Evolutionary conservation across 2,888 invertebrate species (phyloP), one percentile per base, ranked within the genome.

Genomic region (Ceriagrion tenellum): DNA sequence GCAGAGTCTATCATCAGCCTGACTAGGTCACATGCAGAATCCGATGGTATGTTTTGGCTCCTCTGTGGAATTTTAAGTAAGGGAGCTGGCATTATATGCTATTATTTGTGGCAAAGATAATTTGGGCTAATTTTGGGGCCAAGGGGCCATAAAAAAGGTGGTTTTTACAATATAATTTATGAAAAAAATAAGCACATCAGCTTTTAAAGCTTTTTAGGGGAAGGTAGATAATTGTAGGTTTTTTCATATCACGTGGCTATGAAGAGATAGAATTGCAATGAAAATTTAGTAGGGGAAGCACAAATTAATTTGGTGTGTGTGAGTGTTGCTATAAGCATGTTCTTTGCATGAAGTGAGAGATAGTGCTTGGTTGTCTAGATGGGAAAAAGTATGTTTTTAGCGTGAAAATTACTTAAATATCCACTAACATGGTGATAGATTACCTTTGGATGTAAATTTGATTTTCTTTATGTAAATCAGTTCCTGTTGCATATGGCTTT

Each of bases 1-100:
- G 97, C 97, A 59, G 97, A 97, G 96, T 97, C 97, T 90, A 96
- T 96, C 95, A 95, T 96, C 95, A 96, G 96, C 96, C 93, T 96
- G 95, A 95, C 95, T 95, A 95, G 96, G 23, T 96, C 96, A 81
- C 96, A 96, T 55, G 96, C 96, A 74, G 96, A 95, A 81, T 96
- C 96, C 23, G 96, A 96, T 95, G 95, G 96, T 96, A 96, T 95
- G 96, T 96, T 95, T 30, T 40, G 93, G 47, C 93, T 88, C 63
- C 35, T 55, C 3, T 30, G 35, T 88, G 56, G 56, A 74, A 88
- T 35, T 89, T 55, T 12, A 55, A 89, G 23, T 88, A n/a, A 55
- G 55, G 55, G 55, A 55, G 55, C 55, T 47, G 89, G 89, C 88
- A 55, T 55, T 89, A 16, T 89, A 55, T 3, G 55, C 55, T 88